A percentile compares a stretch with the other conserved stretches of the same genome.
phyloP scores from a whole-genome alignment of 2,888 invertebrate genomes.

The Diogma glabrata region DNA sequence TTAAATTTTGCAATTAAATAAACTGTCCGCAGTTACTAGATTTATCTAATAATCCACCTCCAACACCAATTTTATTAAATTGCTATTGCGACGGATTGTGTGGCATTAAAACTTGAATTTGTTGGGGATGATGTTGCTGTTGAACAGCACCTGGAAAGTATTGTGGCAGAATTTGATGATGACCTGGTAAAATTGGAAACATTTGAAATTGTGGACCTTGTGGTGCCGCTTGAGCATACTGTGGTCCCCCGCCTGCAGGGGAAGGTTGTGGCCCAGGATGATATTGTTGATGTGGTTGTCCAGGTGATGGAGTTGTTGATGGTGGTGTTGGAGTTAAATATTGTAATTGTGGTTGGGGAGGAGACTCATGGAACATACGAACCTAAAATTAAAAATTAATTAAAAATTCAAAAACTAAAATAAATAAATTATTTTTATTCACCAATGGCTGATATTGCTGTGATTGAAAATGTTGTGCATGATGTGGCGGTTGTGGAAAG shows the following conservation, averaged over 20 bases:
- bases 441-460: constrained; percentile 41
- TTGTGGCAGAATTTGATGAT: constrained; percentile 30
- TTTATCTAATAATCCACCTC: constrained; percentile 6
- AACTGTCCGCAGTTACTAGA: constrained; percentile 7
- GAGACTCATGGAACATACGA: constrained; percentile 54
- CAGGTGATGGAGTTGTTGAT: constrained; percentile 43
- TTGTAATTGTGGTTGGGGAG: constrained; percentile 40
- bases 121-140: constrained; percentile 32
- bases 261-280: constrained; percentile 47
- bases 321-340: constrained; percentile 44
- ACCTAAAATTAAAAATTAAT: constrained; percentile 31
- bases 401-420: neutral
- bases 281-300: constrained; percentile 45
- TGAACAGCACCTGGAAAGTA: constrained; percentile 32
- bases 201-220: constrained; percentile 45
- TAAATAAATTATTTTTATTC: constrained; percentile 21
- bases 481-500: constrained; percentile 48
- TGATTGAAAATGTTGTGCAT: constrained; percentile 40
- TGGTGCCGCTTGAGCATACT: constrained; percentile 32
- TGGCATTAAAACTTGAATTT: constrained; percentile 35
- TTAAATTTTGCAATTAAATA: too few species aligned
- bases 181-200: constrained; percentile 46
- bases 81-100: constrained; percentile 25
- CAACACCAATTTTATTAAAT: constrained; percentile 10
- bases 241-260: constrained; percentile 43